These are phyloP conservation scores for Mobula hypostoma DNA, from an alignment of 2,113 vertebrate species.

Conservation along the genomic window DNA sequence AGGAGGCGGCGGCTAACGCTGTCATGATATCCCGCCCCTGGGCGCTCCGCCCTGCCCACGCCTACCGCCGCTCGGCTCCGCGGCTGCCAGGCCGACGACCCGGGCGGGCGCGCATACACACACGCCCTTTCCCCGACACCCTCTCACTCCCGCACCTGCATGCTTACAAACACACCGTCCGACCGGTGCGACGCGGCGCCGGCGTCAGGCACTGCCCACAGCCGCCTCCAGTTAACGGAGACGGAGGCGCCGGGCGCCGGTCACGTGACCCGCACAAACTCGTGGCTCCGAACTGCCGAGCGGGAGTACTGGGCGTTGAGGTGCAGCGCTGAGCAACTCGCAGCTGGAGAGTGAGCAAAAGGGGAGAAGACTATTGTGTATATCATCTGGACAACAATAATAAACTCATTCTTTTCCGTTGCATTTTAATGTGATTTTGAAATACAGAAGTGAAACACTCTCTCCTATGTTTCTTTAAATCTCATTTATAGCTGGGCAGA, in stretches of 20 bases:
- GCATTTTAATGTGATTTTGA: too few species aligned
- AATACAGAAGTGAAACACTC: too few species aligned
- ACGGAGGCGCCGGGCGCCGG: neutral
- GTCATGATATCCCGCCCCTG: constrained; percentile 29
- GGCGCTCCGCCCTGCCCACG: neutral
- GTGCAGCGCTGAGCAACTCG: too few species aligned
- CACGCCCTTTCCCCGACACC: neutral
- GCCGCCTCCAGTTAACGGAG: neutral
- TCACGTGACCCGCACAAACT: constrained; percentile 13
- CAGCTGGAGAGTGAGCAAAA: too few species aligned
- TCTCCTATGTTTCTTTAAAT: too few species aligned
- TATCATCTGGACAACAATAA: too few species aligned
- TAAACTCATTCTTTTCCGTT: too few species aligned
- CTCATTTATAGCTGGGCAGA: too few species aligned
- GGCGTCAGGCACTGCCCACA: neutral
- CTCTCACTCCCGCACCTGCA: constrained; percentile 12
- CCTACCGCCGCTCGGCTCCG: neutral
- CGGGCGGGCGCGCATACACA: too few species aligned
- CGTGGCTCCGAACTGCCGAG: neutral
- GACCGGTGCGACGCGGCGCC: neutral
- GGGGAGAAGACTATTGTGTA: too few species aligned
- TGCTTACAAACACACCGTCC: neutral
- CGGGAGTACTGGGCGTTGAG: too few species aligned
- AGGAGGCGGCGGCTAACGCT: constrained; percentile 39
- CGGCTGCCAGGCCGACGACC: neutral